Conservation (phyloP, 2,888 invertebrate genomes). For the Tenodera sinensis region DNA sequence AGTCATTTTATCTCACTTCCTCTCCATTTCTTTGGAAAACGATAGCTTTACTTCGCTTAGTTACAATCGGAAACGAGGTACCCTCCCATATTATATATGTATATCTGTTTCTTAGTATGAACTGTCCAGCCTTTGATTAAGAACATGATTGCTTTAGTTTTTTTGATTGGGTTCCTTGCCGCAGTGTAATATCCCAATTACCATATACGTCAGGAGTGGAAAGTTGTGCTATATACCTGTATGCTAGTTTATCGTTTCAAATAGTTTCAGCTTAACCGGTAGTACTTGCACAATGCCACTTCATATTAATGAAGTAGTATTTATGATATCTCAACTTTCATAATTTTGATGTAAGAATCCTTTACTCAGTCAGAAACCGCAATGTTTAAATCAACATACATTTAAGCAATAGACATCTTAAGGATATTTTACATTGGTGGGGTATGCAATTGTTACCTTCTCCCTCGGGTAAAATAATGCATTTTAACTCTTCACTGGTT, state of each 20-base stretch:
- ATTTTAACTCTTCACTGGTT: no score
- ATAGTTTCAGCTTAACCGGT: not conserved
- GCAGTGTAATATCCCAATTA: not conserved
- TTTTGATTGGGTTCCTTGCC: not conserved
- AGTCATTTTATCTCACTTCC: not conserved
- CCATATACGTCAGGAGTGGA: not conserved
- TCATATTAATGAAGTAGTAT: not conserved
- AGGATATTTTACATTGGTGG: no score
- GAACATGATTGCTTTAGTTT: no score
- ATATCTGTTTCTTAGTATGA: not conserved
- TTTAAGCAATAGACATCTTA: no score
- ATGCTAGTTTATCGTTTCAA: not conserved
- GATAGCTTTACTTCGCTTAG: not conserved
- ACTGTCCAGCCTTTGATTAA: no score
- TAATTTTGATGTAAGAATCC: no score
- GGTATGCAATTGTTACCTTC: no score
- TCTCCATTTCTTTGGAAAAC: not conserved
- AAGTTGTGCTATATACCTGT: not conserved
- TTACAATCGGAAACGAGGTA: not conserved
- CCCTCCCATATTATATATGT: no score
- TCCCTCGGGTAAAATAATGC: no score
- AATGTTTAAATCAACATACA: no score
- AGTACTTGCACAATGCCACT: not conserved
- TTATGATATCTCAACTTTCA: no score
- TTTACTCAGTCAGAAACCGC: no score